Conservation (phyloP, 2,113 vertebrate genomes). For the Ophthalmolycus amberensis region DNA sequence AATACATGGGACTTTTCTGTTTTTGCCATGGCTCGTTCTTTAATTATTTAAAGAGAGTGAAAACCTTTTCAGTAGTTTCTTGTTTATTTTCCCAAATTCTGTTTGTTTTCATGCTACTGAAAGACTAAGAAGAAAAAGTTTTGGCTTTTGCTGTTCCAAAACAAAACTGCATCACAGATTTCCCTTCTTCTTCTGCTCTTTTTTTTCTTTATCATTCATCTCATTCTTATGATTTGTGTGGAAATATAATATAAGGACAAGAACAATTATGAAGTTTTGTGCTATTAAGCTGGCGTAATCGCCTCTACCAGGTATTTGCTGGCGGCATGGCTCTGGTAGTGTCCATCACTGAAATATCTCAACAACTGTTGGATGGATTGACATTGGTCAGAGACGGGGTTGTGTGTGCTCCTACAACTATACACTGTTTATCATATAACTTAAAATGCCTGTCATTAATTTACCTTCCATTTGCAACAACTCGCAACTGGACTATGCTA, state of each 20-base stretch:
- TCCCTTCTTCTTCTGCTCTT: background rate
- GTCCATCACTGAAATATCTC: background rate
- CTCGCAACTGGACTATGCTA: conserved; percentile 30
- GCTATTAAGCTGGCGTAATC: background rate
- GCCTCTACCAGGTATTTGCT: background rate
- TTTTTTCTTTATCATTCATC: background rate
- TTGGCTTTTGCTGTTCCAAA: background rate
- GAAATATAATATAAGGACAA: background rate
- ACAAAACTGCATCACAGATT: background rate
- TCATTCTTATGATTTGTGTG: background rate
- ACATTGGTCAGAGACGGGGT: background rate
- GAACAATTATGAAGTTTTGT: background rate
- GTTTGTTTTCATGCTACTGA: conserved; percentile 6
- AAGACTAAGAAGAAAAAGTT: background rate
- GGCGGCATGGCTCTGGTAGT: background rate
- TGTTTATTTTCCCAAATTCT: background rate
- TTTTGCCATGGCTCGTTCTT: conserved; percentile 1
- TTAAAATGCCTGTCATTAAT: conserved; percentile 39
- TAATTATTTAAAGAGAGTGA: conserved; percentile 1
- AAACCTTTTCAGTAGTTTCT: conserved; percentile 6
- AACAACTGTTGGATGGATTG: background rate
- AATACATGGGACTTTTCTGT: conserved; percentile 40
- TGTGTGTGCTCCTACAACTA: background rate
- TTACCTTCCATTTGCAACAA: conserved; percentile 30
- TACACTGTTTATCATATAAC: conserved; percentile 28